A percentile compares a stretch with the other conserved stretches of the same genome.
phyloP scores from a whole-genome alignment of 2,888 invertebrate species.

The Agrilus cyanescens region DNA sequence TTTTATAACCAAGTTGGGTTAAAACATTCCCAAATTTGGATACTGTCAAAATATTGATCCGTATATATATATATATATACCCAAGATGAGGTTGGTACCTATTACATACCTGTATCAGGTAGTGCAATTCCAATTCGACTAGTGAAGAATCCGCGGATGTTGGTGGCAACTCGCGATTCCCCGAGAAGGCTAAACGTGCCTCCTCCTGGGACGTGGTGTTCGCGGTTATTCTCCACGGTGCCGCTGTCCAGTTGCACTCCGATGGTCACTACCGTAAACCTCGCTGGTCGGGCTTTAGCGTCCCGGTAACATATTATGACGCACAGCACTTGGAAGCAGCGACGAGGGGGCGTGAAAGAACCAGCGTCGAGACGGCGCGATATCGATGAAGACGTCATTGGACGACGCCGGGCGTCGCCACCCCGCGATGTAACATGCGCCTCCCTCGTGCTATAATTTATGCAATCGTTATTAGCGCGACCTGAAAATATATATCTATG shows the following conservation, averaged over 20 bases:
- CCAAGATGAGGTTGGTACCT: background rate
- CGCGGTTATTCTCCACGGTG: slow-evolving; percentile 33
- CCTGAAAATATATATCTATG: no score
- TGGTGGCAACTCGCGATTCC: slow-evolving; percentile 55
- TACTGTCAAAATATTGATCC: background rate
- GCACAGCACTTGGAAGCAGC: slow-evolving; percentile 28
- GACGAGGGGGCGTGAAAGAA: slow-evolving; percentile 33
- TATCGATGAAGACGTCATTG: slow-evolving; percentile 14
- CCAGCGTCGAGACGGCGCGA: slow-evolving; percentile 21
- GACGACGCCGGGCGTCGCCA: slow-evolving; percentile 17
- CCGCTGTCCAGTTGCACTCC: slow-evolving; percentile 33
- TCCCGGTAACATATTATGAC: slow-evolving; percentile 7
- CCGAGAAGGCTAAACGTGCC: slow-evolving; percentile 52
- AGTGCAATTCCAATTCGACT: slow-evolving; percentile 55
- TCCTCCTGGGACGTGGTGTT: slow-evolving; percentile 32
- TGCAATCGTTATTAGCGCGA: slow-evolving; percentile 4
- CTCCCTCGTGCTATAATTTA: slow-evolving; percentile 13
- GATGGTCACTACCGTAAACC: slow-evolving; percentile 27
- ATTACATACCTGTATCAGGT: slow-evolving; percentile 59
- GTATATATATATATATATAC: background rate
- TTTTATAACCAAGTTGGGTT: no score
- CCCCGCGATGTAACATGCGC: slow-evolving; percentile 16
- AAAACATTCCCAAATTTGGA: background rate
- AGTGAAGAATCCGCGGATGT: slow-evolving; percentile 60
- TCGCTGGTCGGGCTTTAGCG: slow-evolving; percentile 26